Base-by-base conservation (phyloP, 2,113 vertebrate species). In the Emydura subglobosa region DNA sequence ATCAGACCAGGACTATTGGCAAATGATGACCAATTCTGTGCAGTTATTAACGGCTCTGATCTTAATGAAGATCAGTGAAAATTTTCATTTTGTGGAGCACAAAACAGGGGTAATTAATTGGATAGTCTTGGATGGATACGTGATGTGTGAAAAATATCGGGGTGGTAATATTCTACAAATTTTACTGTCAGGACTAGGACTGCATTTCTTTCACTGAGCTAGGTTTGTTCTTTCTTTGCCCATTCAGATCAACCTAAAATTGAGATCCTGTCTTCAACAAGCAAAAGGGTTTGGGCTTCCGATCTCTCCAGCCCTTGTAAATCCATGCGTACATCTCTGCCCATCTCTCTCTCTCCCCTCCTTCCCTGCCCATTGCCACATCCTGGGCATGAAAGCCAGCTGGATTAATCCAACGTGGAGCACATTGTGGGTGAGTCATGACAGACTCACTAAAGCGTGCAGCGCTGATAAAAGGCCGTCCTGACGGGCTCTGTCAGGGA, bases 371-470 rank as follows among this genome's bases (percentile, higher is more conserved):
- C 7, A 8, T n/a, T 68, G 34, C 97, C 97, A 95, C 97, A 96
- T 98, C 97, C 97, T 90, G 98, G 96, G 91, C 81, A 53, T 96
- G 95, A 98, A 97, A 97, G 98, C 98, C 97, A 8, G 98, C 97
- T 96, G 97, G 98, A 98, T 99, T 99, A 99, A 98, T 86, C 94
- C 80, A 86, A 97, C 97, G 97, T 97, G 98, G 98, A 99, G 96
- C 98, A 83, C 96, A 98, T 98, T 98, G 98, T 98, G 97, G 98
- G 95, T 80, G 42, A 95, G 98, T 98, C 97, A 97, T 97, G 98
- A 98, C 98, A 98, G 98, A 98, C 91, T 98, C 98, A 98, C 98
- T 98, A 99, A 97, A 98, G 98, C 98, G 95, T 98, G 98, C 97
- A 98, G 98, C 92, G 89, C 95, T 97, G 98, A 98, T 95, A 92